Percentiles rank a stretch among this genome's conserved stretches.
These are phyloP conservation scores for Actenoides lindsayi DNA, from an alignment of 2,113 vertebrate genomes.

Conservation along the genomic window DNA sequence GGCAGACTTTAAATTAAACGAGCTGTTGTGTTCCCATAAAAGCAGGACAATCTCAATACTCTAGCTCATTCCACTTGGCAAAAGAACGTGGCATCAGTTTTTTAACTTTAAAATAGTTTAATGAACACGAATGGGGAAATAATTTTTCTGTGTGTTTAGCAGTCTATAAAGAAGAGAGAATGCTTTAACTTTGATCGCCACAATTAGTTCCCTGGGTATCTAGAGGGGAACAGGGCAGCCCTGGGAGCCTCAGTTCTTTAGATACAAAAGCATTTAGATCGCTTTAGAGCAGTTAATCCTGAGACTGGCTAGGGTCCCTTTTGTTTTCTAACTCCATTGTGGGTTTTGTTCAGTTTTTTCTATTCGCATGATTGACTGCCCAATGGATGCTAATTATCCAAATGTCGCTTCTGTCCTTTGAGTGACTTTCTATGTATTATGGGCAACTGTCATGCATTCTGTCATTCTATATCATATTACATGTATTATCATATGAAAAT, in stretches of 20 bases:
- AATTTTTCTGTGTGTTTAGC: slow-evolving; percentile 76
- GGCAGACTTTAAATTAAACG: slow-evolving; percentile 53
- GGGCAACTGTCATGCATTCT: slow-evolving; percentile 87
- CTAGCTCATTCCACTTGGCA: slow-evolving; percentile 64
- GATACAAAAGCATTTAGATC: slow-evolving; percentile 88
- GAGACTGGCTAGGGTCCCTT: slow-evolving; percentile 84
- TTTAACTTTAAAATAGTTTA: slow-evolving; percentile 82
- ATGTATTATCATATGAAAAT: slow-evolving; percentile 84
- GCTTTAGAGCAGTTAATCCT: slow-evolving; percentile 87
- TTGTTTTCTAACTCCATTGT: slow-evolving; percentile 87
- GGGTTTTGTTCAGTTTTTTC: slow-evolving; percentile 85
- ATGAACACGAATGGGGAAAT: slow-evolving; percentile 77
- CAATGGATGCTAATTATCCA: slow-evolving; percentile 88
- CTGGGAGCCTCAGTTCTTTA: slow-evolving; percentile 80
- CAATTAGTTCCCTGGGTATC: slow-evolving; percentile 83
- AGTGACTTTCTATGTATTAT: slow-evolving; percentile 84
- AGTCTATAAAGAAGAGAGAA: slow-evolving; percentile 79
- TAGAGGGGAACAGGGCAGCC: slow-evolving; percentile 69
- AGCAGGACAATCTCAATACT: slow-evolving; percentile 56
- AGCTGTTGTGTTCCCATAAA: slow-evolving; percentile 52
- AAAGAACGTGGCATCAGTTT: slow-evolving; percentile 60
- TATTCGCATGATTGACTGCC: slow-evolving; percentile 85
- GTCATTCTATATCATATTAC: slow-evolving; percentile 87
- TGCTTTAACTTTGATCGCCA: slow-evolving; percentile 82
- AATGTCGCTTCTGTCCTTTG: slow-evolving; percentile 87